A percentile compares a stretch with the other conserved stretches of the same genome.
phyloP scores from a whole-genome alignment of 1,140 invertebrate genomes.

The Nephila pilipes region DNA sequence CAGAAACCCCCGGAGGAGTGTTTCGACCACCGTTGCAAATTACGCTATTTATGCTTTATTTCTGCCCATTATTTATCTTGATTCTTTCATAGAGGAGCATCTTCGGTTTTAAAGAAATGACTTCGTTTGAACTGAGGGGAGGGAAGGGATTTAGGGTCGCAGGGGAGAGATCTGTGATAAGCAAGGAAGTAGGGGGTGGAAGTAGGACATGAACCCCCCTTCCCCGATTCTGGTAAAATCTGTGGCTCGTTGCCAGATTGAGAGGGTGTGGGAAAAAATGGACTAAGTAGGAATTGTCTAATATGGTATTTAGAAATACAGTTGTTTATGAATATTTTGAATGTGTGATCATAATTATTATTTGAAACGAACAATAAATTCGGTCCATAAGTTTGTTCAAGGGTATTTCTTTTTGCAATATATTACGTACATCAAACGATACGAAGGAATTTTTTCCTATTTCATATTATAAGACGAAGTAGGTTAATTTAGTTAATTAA shows the following conservation, averaged over 20 bases:
- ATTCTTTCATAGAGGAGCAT: conserved; percentile 1
- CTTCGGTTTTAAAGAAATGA: conserved; percentile 64
- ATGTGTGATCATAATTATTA: no score
- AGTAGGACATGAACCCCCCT: background rate
- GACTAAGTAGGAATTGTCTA: conserved; percentile 3
- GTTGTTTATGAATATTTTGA: no score
- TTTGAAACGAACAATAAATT: no score
- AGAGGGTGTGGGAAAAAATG: conserved; percentile 15
- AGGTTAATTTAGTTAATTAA: no score
- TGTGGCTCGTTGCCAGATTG: conserved; percentile 56
- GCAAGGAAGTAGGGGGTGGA: conserved; percentile 12
- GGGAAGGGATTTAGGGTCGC: background rate
- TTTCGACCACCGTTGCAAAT: conserved; percentile 25
- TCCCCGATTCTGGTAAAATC: conserved; percentile 25
- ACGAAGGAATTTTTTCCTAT: no score
- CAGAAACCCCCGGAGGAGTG: background rate
- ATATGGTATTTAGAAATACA: background rate
- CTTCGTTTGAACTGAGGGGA: background rate
- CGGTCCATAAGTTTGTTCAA: no score
- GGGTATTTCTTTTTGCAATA: no score
- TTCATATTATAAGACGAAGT: no score
- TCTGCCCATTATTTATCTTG: background rate
- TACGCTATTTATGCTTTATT: conserved; percentile 57
- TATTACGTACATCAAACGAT: no score
- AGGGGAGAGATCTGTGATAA: conserved; percentile 59